Evolutionary conservation across 2,113 vertebrate species (phyloP).

Genomic region (Chloropsis hardwickii): DNA sequence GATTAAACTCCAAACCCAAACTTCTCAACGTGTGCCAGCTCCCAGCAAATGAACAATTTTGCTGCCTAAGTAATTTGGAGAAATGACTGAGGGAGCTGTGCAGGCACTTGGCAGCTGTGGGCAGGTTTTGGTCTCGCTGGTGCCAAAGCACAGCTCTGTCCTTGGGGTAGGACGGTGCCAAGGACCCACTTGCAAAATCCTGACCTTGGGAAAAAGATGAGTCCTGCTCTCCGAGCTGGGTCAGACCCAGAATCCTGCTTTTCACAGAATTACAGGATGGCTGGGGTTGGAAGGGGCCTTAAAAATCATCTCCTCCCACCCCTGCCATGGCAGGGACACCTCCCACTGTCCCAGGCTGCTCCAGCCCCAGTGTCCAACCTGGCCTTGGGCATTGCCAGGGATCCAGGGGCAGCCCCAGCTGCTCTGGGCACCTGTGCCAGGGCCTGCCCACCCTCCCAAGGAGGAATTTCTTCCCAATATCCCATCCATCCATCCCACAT

Average conservation of each 20-base stretch:
- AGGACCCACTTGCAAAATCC: background rate
- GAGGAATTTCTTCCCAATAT: rapidly evolving
- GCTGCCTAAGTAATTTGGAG: background rate
- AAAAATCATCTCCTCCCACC: rapidly evolving
- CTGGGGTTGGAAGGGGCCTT: rapidly evolving
- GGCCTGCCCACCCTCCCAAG: rapidly evolving
- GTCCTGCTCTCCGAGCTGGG: background rate
- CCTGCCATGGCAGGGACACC: background rate
- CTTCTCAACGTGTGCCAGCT: background rate
- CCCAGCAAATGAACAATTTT: background rate
- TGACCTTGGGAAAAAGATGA: background rate
- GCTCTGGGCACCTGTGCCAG: background rate
- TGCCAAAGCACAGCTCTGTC: background rate
- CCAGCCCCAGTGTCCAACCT: background rate
- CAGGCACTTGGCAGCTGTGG: background rate
- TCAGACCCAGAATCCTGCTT: background rate
- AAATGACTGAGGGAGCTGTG: background rate
- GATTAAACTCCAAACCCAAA: background rate
- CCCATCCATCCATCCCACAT: background rate
- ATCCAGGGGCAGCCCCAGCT: background rate
- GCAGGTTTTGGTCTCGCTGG: background rate
- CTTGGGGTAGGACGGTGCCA: background rate
- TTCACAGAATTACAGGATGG: background rate
- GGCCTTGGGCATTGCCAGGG: background rate
- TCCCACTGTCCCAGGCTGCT: background rate